These are phyloP conservation scores for Trogon surrucura DNA, from an alignment of 2,113 vertebrate species.

Conservation along the genomic window DNA sequence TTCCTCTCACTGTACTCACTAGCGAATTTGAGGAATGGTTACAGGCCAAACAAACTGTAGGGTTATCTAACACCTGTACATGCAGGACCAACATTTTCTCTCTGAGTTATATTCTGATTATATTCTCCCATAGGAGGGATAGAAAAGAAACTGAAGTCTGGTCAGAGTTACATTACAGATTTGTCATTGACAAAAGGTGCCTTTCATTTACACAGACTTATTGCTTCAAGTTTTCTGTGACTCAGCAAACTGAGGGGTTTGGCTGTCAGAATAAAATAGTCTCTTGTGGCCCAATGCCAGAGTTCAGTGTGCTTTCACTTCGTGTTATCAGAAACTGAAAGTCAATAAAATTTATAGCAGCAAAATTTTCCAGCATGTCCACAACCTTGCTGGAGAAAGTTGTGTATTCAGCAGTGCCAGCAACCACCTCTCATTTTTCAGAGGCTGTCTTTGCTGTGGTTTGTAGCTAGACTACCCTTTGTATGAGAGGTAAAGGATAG, in stretches of 20 bases:
- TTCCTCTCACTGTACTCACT: not conserved
- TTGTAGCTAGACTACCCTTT: not conserved
- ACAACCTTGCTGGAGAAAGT: conserved; percentile 24
- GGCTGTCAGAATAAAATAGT: conserved; percentile 21
- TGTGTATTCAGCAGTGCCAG: not conserved
- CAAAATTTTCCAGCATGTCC: not conserved
- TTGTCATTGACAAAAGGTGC: conserved; percentile 25
- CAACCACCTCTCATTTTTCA: not conserved
- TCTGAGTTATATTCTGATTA: not conserved
- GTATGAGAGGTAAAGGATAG: not conserved
- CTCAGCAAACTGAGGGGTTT: not conserved
- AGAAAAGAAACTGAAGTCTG: not conserved
- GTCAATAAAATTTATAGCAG: conserved; percentile 28
- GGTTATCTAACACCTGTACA: not conserved
- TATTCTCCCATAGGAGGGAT: not conserved
- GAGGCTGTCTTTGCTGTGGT: not conserved
- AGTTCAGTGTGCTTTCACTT: not conserved
- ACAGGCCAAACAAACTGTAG: accelerated
- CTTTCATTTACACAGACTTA: conserved; percentile 25
- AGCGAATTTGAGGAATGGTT: not conserved
- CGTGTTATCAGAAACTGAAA: conserved; percentile 22
- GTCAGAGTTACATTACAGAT: not conserved
- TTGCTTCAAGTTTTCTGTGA: not conserved
- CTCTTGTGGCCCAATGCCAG: not conserved
- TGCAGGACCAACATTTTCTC: not conserved